Evolutionary conservation across 2,888 invertebrate species (phyloP), one percentile per base, ranked within the genome.

Genomic region (Netelia fuscicornis): DNA sequence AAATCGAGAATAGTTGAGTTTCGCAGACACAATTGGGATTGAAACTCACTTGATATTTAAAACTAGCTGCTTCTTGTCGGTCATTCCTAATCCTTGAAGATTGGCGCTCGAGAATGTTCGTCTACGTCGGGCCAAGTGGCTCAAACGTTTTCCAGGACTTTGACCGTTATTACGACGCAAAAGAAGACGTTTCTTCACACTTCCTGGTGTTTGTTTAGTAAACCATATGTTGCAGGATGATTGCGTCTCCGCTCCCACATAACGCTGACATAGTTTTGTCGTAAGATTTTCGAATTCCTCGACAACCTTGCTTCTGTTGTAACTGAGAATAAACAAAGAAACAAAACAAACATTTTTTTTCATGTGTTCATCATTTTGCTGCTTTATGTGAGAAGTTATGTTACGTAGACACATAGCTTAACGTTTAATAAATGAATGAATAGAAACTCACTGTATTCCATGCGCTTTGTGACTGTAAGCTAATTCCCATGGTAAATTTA

Each of bases 81-180:
- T 86, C 58, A 91, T 86, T 42, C 90, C 90, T 77, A 92, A 77
- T 62, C 90, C 94, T 89, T 95, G 95, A 83, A 96, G 92, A 92
- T 95, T 96, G 0, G 96, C 96, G 65, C 96, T 97, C 78, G 97
- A 97, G 93, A 97, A 97, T 1, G 97, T 96, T 88, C 96, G 96
- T 72, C 97, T 95, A 8, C 97, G 94, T 78, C 96, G 95, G 1
- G 97, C 97, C 89, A 97, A 94, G 91, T 97, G 97, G 82, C 97
- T 97, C 20, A 97, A 93, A 6, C 97, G 95, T 83, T 97, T 95
- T 0, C 97, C 97, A 0, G 97, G 97, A 1, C 97, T 97, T 91
- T 97, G 94, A 3, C 94, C 94, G 44, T 94, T 92, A 85, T 91
- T 91, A 81, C 94, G 94, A 95, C 95, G 95, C 84, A 95, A 95